Evolutionary conservation across 1,140 invertebrate species (phyloP).

Genomic region (Drosophila tropicalis): DNA sequence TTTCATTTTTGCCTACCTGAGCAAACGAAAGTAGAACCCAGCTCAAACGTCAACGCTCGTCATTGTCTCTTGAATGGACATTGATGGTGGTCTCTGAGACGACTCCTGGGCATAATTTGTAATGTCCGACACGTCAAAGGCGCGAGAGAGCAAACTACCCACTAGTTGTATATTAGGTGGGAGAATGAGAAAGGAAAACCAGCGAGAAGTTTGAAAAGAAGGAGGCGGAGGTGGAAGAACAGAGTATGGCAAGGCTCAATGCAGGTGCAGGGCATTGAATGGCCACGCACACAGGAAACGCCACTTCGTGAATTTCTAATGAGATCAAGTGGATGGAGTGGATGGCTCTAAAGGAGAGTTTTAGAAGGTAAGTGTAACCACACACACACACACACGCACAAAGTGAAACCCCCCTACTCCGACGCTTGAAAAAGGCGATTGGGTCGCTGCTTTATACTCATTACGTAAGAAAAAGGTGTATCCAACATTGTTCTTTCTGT

Average conservation of each 20-base stretch:
- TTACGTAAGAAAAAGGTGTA: conserved; percentile 79
- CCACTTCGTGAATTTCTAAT: conserved; percentile 71
- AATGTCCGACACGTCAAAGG: conserved; percentile 75
- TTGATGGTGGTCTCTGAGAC: conserved; percentile 68
- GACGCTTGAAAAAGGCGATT: neutral
- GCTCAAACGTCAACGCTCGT: conserved; percentile 72
- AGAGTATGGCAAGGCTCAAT: conserved; percentile 17
- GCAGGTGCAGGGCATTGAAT: conserved; percentile 52
- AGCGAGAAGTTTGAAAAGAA: neutral
- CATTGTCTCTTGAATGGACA: conserved; percentile 66
- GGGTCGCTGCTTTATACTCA: conserved; percentile 43
- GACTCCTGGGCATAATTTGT: conserved; percentile 77
- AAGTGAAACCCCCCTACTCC: too few relatives aligned
- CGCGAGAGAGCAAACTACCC: conserved; percentile 19
- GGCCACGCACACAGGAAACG: conserved; percentile 66
- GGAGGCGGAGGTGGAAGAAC: neutral
- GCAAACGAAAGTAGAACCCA: conserved; percentile 38
- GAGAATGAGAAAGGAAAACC: too few relatives aligned
- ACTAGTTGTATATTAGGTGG: too few relatives aligned
- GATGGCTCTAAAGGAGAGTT: neutral
- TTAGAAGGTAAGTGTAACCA: conserved; percentile 40
- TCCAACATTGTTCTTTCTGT: conserved; percentile 12
- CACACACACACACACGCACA: conserved; percentile 26
- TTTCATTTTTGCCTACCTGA: conserved; percentile 59
- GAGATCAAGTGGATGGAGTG: conserved; percentile 33